Conservation (phyloP, 1,140 invertebrate species). For the Bombus huntii region DNA sequence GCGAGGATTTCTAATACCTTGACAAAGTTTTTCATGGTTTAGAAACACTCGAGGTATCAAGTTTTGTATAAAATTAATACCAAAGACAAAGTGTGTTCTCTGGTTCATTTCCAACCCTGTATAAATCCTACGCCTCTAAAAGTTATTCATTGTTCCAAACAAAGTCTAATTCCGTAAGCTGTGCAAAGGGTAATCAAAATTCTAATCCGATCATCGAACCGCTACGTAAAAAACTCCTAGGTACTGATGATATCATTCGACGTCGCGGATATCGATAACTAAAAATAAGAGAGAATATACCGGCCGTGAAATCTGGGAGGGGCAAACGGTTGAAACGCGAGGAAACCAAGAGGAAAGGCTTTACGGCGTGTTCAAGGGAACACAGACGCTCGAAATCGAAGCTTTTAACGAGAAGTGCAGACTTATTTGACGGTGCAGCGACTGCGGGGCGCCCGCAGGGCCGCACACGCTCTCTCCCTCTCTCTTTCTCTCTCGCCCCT, state of each 20-base stretch:
- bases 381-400: constrained; percentile 12
- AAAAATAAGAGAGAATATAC: constrained; percentile 15
- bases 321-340: background rate
- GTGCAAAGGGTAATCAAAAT: background rate
- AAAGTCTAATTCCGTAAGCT: no score
- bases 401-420: constrained; percentile 59
- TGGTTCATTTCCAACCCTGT: background rate
- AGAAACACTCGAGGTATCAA: background rate
- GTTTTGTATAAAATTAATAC: background rate
- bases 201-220: background rate
- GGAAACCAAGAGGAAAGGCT: background rate
- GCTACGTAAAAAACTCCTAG: no score
- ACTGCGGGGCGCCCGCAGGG: constrained; percentile 68
- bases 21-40: background rate
- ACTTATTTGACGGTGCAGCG: constrained; percentile 69
- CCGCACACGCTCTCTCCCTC: constrained; percentile 51
- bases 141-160: background rate
- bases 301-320: background rate
- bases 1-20: background rate
- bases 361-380: background rate
- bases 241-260: background rate
- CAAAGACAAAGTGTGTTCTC: background rate
- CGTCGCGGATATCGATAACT: background rate
- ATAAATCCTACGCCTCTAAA: background rate
- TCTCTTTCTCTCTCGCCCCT: constrained; percentile 45